A percentile compares a stretch with the other conserved stretches of the same genome.
phyloP scores from a whole-genome alignment of 1,140 invertebrate genomes.

The Lasioglossum albipes region DNA sequence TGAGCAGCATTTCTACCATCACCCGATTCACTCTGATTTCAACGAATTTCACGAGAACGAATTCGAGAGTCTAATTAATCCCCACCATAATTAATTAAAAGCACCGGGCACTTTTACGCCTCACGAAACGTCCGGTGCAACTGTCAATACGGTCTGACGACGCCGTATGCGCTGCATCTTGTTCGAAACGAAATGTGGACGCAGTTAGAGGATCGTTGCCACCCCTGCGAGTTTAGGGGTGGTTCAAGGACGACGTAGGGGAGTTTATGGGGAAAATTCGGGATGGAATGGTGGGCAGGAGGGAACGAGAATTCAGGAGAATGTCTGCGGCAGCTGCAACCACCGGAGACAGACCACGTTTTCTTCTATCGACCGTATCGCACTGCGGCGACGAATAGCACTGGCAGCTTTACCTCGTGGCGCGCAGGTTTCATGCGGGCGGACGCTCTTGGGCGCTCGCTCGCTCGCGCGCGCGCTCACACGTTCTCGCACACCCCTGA shows the following conservation, averaged over 20 bases:
- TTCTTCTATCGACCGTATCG: constrained; percentile 73
- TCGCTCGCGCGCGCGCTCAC: constrained; percentile 14
- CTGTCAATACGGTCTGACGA: neutral
- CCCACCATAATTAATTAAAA: too few species aligned
- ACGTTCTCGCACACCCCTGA: constrained; percentile 8
- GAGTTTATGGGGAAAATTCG: neutral
- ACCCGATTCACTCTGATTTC: too few species aligned
- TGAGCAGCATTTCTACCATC: too few species aligned
- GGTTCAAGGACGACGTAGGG: neutral
- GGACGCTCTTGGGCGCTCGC: neutral
- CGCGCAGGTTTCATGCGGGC: constrained; percentile 68
- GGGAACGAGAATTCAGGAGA: constrained; percentile 21
- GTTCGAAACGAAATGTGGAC: constrained; percentile 45
- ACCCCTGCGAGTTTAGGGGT: constrained; percentile 14
- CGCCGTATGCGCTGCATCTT: constrained; percentile 49
- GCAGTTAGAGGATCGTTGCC: neutral
- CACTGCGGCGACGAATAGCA: constrained; percentile 71
- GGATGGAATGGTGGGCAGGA: neutral
- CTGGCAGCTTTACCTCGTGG: constrained; percentile 62
- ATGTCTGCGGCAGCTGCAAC: constrained; percentile 52
- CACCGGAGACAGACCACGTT: constrained; percentile 53
- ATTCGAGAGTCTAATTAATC: too few species aligned
- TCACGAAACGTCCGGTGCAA: neutral
- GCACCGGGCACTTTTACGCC: constrained; percentile 3
- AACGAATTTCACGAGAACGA: too few species aligned